A percentile compares a stretch with the other conserved stretches of the same genome.
Evolutionary conservation across 2,888 invertebrate genomes (phyloP).

Genomic region (Rhingia rostrata): DNA sequence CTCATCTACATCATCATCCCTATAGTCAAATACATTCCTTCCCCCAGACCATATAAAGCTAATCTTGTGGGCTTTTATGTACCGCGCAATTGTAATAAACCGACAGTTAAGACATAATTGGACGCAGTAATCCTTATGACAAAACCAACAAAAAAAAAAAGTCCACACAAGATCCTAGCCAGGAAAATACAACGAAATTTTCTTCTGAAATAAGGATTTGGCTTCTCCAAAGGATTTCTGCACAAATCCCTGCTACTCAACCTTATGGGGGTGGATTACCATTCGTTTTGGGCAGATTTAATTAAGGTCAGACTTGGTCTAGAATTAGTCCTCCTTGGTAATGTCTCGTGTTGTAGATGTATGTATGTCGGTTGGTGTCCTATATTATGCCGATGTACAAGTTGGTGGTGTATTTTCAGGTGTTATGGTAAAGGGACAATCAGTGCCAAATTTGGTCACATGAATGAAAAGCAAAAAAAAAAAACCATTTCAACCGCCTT

Average conservation of each 20-base stretch:
- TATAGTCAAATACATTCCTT: background rate
- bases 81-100: constrained; percentile 53
- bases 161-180: background rate
- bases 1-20: background rate
- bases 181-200: constrained; percentile 1
- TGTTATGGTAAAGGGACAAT: constrained; percentile 4
- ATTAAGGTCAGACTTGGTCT: constrained; percentile 45
- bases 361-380: background rate
- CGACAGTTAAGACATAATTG: constrained; percentile 57
- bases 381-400: too few species aligned
- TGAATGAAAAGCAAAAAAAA: too few species aligned
- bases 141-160: constrained; percentile 16
- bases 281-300: constrained; percentile 46
- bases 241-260: constrained; percentile 54
- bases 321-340: constrained; percentile 17
- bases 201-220: background rate
- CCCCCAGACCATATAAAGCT: background rate
- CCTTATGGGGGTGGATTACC: constrained; percentile 41
- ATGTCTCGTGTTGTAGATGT: background rate
- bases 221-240: constrained; percentile 27
- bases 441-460: background rate
- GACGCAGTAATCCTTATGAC: constrained; percentile 57
- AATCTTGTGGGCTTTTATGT: constrained; percentile 34
- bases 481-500: too few species aligned
- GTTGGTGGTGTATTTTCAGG: constrained; percentile 24